Conservation (phyloP, 1,140 invertebrate species). For the Arion vulgaris region DNA sequence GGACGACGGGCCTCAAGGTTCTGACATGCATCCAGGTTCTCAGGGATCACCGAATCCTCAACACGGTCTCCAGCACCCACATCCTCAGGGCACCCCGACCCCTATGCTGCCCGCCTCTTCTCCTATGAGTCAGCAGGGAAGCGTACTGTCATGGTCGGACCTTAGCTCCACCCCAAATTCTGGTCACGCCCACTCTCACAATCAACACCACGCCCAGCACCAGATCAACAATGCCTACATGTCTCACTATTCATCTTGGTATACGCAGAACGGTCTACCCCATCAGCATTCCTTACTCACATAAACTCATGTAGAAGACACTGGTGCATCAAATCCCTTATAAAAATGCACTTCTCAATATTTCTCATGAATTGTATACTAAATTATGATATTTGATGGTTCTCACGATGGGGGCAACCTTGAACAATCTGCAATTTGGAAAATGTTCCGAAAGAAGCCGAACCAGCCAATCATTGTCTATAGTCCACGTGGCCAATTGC, state of each 20-base stretch:
- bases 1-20: conserved; percentile 22
- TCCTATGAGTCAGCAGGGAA: conserved; percentile 46
- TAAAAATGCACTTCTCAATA: background rate
- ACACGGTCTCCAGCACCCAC: conserved; percentile 38
- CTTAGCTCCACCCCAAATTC: conserved; percentile 42
- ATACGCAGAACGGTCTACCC: conserved; percentile 52
- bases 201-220: conserved; percentile 48
- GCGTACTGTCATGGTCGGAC: conserved; percentile 43
- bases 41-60: conserved; percentile 37
- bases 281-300: conserved; percentile 60
- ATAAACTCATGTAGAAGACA: conserved; percentile 37
- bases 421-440: background rate
- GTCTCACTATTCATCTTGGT: conserved; percentile 63
- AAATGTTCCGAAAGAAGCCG: background rate
- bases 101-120: conserved; percentile 40
- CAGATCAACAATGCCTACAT: conserved; percentile 54
- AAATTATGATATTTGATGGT: background rate
- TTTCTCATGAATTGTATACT: background rate
- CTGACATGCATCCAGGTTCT: conserved; percentile 43
- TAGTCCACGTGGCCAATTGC: background rate
- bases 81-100: conserved; percentile 47
- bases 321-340: background rate
- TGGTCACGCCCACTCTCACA: conserved; percentile 39
- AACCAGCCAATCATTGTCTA: background rate
- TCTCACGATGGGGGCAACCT: background rate